Evolutionary conservation across 1,140 invertebrate species (phyloP).

Genomic region (Apolygus lucorum): DNA sequence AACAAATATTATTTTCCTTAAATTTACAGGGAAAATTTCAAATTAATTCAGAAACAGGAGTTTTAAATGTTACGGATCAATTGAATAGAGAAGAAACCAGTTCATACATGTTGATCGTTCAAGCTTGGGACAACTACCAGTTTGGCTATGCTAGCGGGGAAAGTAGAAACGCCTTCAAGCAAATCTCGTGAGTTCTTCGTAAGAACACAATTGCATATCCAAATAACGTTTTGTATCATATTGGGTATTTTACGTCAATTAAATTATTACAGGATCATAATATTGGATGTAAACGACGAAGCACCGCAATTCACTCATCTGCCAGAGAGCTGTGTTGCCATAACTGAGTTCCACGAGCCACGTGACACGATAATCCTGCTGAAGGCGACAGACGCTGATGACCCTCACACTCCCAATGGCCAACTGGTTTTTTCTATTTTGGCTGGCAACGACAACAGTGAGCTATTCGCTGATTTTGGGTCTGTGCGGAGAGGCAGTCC

Average conservation of each 20-base stretch:
- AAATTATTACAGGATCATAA: slow-evolving; percentile 50
- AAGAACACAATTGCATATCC: too few species aligned
- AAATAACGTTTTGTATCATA: too few species aligned
- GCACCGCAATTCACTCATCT: slow-evolving; percentile 52
- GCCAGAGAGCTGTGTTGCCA: slow-evolving; percentile 54
- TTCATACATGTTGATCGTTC: slow-evolving; percentile 72
- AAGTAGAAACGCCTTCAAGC: slow-evolving; percentile 84
- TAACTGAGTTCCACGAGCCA: slow-evolving; percentile 82
- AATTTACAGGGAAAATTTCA: slow-evolving; percentile 66
- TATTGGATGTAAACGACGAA: slow-evolving; percentile 82
- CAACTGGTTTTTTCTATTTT: slow-evolving; percentile 60
- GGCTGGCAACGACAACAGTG: slow-evolving; percentile 65
- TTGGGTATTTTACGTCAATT: too few species aligned
- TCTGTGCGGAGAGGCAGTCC: too few species aligned
- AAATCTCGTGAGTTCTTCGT: slow-evolving; percentile 59
- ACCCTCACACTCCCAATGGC: slow-evolving; percentile 68
- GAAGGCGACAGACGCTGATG: slow-evolving; percentile 72
- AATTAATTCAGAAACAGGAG: slow-evolving; percentile 76
- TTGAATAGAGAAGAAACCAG: slow-evolving; percentile 73
- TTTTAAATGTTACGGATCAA: slow-evolving; percentile 63
- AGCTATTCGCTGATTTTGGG: too few species aligned
- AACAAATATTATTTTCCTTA: not conserved
- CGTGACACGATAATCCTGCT: slow-evolving; percentile 63
- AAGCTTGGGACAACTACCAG: slow-evolving; percentile 92
- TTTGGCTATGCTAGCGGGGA: slow-evolving; percentile 83